Evolutionary conservation across 2,113 vertebrate genomes (phyloP), one percentile per base, ranked within the genome.

Genomic region (Thalassarche chlororhynchos): DNA sequence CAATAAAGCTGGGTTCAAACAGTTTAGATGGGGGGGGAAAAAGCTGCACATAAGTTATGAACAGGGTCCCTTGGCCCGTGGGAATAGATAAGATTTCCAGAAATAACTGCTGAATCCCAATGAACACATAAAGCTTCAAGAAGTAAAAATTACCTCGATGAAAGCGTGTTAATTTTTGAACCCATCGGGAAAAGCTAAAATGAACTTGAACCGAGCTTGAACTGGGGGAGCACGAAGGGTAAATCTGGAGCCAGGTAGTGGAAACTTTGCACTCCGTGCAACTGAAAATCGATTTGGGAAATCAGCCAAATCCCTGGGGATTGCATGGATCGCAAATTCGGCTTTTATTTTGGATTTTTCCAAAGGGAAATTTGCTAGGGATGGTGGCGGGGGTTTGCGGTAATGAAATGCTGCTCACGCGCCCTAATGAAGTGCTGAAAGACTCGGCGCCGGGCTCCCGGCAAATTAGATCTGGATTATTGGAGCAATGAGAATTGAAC

Each of bases 401-500:
- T 97, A 91, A 97, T 96, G 94, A 95, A 79, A 97, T 96, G 97
- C 97, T 46, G 94, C 93, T 97, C 97, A 96, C 85, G 89, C 5
- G 21, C 83, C 90, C 34, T 97, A 95, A 97, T 94, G 97, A 97
- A 96, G 96, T 75, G 85, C 89, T 15, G 29, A 69, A 93, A 83
- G 76, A 66, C 79, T 94, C 81, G 2, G 44, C 15, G 25, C 61
- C 5, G 31, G 84, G 84, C 96, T 97, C 94, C 70, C 7, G 21
- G 97, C 88, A 96, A 97, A 97, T 93, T n/a, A 93, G 94, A 84
- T 90, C 51, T 84, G 97, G 97, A 95, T 97, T 96, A 87, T 97
- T 80, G 96, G 96, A 98, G 96, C 93, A 82, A 70, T 17, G 97
- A 94, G 97, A 66, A 87, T 68, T 89, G 96, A 97, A 62, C 1